These are phyloP conservation scores for Oplegnathus fasciatus DNA, from an alignment of 2,113 vertebrate species.

Conservation along the genomic window DNA sequence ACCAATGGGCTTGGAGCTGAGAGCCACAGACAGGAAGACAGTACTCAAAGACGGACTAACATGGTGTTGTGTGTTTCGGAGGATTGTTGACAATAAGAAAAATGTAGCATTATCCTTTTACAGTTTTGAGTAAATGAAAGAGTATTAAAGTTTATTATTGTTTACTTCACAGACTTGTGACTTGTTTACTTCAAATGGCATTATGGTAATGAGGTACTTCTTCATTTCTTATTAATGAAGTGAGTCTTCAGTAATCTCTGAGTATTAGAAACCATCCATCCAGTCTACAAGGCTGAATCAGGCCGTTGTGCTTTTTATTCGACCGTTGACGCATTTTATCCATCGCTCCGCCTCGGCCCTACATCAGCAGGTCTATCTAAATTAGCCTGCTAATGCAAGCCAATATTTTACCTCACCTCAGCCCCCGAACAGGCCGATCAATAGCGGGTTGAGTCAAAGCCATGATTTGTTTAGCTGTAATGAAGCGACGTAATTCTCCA, in stretches of 20 bases:
- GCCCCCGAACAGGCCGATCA: constrained; percentile 29
- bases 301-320: not conserved
- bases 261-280: not conserved
- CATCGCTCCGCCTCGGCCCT: not conserved
- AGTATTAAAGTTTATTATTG: too few relatives aligned
- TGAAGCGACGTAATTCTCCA: constrained; percentile 51
- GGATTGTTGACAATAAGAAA: too few relatives aligned
- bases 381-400: constrained; percentile 43
- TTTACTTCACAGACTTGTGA: too few relatives aligned
- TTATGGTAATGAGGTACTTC: too few relatives aligned
- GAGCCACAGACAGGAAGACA: too few relatives aligned
- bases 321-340: not conserved
- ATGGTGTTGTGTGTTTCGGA: too few relatives aligned
- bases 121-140: too few relatives aligned
- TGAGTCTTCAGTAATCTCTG: not conserved
- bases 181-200: too few relatives aligned
- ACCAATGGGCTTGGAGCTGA: too few relatives aligned
- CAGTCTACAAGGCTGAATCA: not conserved
- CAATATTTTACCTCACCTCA: constrained; percentile 44
- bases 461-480: constrained; percentile 59
- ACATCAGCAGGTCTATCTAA: constrained; percentile 21
- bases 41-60: too few relatives aligned
- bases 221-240: not conserved
- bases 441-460: constrained; percentile 25
- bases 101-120: too few relatives aligned